Evolutionary conservation across 2,113 vertebrate genomes (phyloP), one percentile per base, ranked within the genome.

Genomic region (Cardinalis cardinalis): DNA sequence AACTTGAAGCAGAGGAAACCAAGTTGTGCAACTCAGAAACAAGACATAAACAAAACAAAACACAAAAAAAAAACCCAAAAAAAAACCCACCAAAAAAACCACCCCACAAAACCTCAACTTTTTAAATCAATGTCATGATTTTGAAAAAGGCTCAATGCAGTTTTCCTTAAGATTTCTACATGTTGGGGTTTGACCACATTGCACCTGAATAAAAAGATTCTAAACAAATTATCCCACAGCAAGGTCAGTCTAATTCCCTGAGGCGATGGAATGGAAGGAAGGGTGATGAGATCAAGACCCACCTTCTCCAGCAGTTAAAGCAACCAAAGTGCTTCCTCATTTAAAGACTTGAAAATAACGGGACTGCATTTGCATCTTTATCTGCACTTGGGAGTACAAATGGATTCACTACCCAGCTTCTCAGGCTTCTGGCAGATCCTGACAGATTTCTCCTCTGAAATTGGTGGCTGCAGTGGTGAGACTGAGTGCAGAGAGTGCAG

Each of bases 91-190:
- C n/a, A 19, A 28, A 34, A 8, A 23, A 26, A 44, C 18, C 38
- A 40, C 7, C 31, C 18, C 31, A 3, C 16, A 46, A 25, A 2
- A 0, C 10, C 0, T 17, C 2, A 44, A 34, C 13, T 81, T 64
- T 46, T 34, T 2, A 12, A 63, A 38, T 41, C 48, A 40, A 28
- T 12, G 7, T 32, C 14, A 12, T 14, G 18, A 46, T 43, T 75
- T 51, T 46, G 44, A 23, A 63, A 51, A 68, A 58, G 21, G 19
- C 17, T 31, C 53, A 34, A 1, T 17, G 17, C 40, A 28, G 46
- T 31, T 71, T 69, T 64, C 40, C 51, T 73, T 23, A 9, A 18
- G 21, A 51, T 68, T 88, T 55, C 23, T 9, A 51, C 12, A 10
- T 8, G 7, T 12, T 69, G 9, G 24, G 12, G 26, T 65, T 36